These are phyloP conservation scores for Nesidiocoris tenuis DNA, from an alignment of 2,888 invertebrate species.

Conservation along the genomic window DNA sequence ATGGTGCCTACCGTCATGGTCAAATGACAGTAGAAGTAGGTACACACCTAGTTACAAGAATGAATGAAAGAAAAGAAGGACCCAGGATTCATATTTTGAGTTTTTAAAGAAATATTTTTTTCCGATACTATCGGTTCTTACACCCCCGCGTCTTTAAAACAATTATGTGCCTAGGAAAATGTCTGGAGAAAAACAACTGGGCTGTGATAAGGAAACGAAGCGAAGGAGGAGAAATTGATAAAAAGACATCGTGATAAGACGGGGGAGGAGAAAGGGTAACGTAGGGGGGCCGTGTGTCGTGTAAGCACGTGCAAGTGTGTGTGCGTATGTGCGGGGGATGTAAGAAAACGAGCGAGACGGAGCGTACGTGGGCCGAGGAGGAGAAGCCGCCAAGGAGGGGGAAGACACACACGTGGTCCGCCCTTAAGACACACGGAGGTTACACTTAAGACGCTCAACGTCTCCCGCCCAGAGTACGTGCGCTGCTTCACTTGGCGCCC, in stretches of 20 bases:
- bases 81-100: too few species aligned
- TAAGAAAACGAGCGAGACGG: not conserved
- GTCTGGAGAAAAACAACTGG: not conserved
- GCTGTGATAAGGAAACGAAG: not conserved
- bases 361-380: not conserved
- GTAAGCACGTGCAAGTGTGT: not conserved
- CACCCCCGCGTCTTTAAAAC: too few species aligned
- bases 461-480: not conserved
- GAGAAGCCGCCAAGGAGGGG: not conserved
- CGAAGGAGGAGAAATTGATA: slow-evolving; percentile 19
- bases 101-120: too few species aligned
- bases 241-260: slow-evolving; percentile 30
- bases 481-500: not conserved
- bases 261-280: slow-evolving; percentile 10
- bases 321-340: not conserved
- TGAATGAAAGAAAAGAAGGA: too few species aligned
- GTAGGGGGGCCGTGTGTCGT: not conserved
- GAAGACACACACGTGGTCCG: slow-evolving; percentile 39
- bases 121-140: too few species aligned
- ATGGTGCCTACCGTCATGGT: too few species aligned
- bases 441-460: slow-evolving; percentile 42
- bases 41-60: too few species aligned
- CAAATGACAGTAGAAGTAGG: too few species aligned
- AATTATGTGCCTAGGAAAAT: too few species aligned
- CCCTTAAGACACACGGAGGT: slow-evolving; percentile 44